Conservation (phyloP, 2,797 vertebrate species). For the Sphaeramia orbicularis region DNA sequence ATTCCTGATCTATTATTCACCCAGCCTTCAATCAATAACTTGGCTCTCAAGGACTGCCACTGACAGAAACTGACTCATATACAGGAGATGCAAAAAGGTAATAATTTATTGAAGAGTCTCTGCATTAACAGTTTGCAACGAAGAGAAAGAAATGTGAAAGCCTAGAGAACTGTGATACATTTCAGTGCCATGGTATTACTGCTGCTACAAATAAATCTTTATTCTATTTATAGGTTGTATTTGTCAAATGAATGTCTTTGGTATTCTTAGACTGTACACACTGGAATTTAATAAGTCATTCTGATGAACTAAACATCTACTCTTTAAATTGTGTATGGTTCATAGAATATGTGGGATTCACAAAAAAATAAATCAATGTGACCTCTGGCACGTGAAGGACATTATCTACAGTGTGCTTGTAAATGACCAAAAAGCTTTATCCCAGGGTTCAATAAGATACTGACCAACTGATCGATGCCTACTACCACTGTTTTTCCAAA, state of each 20-base stretch:
- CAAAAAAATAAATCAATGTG: slow-evolving; percentile 13
- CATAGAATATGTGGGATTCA: neutral
- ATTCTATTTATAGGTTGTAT: slow-evolving; percentile 3
- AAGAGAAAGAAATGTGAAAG: neutral
- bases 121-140: neutral
- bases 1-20: slow-evolving; percentile 57
- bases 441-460: neutral
- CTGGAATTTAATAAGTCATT: neutral
- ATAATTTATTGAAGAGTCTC: slow-evolving; percentile 19
- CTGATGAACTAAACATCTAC: slow-evolving; percentile 15
- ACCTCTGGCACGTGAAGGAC: slow-evolving; percentile 12
- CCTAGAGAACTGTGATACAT: neutral
- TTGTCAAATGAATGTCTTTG: neutral
- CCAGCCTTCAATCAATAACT: slow-evolving; percentile 44
- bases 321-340: neutral
- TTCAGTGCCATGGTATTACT: neutral
- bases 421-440: slow-evolving; percentile 17
- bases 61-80: slow-evolving; percentile 46
- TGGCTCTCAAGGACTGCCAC: slow-evolving; percentile 32
- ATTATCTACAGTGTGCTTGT: slow-evolving; percentile 13
- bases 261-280: neutral
- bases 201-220: neutral
- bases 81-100: slow-evolving; percentile 7
- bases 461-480: slow-evolving; percentile 16
- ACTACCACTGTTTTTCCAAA: slow-evolving; percentile 1